Conservation (phyloP, 1,140 invertebrate species). For the Drosophila seguyi region DNA sequence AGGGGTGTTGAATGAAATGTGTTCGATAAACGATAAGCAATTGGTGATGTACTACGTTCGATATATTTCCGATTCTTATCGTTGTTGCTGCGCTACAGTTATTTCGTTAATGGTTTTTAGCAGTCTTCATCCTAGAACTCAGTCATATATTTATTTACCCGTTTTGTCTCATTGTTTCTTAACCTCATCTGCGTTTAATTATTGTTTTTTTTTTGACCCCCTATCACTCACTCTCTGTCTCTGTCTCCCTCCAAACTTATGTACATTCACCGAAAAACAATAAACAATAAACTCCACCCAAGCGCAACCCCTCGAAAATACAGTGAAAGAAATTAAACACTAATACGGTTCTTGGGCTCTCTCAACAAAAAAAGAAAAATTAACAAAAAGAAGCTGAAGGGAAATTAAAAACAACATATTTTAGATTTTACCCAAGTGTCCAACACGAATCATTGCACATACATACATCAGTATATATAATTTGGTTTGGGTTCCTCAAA, state of each 20-base stretch:
- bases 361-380: conserved; percentile 32
- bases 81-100: conserved; percentile 52
- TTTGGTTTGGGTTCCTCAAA: conserved; percentile 75
- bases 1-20: conserved; percentile 82
- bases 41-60: conserved; percentile 19
- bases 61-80: conserved; percentile 50
- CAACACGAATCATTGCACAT: conserved; percentile 57
- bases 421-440: conserved; percentile 25
- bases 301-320: conserved; percentile 18
- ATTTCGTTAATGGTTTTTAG: conserved; percentile 30
- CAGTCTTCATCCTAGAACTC: conserved; percentile 27
- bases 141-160: conserved; percentile 32
- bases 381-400: conserved; percentile 40
- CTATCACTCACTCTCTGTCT: conserved; percentile 1
- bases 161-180: conserved; percentile 53
- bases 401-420: conserved; percentile 24
- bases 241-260: conserved; percentile 25
- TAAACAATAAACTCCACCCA: conserved; percentile 24
- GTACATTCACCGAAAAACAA: conserved; percentile 45
- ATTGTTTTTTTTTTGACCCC: conserved; percentile 14
- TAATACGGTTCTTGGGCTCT: conserved; percentile 68
- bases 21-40: conserved; percentile 54
- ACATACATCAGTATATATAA: conserved; percentile 56
- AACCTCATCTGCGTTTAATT: conserved; percentile 34
- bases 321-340: conserved; percentile 50